phyloP scores from a whole-genome alignment of 2,797 vertebrate genomes.

The Sebastes vulpes region DNA sequence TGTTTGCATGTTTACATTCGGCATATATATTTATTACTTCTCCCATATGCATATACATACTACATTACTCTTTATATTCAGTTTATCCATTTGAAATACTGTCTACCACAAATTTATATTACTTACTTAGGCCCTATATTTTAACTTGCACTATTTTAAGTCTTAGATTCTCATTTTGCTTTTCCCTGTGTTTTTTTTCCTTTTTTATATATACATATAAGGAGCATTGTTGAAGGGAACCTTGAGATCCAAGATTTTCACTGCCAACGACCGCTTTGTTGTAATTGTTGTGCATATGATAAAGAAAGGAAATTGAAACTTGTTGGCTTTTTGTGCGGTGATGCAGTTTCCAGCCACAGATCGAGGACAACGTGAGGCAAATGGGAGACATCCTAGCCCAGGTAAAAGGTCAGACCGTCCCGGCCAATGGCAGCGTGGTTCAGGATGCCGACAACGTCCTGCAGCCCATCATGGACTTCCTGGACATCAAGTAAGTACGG shows the following conservation, averaged over 20 bases:
- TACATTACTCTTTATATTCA: background rate
- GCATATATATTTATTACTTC: too few relatives aligned
- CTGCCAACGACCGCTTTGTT: too few relatives aligned
- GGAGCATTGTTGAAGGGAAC: background rate
- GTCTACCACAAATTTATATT: background rate
- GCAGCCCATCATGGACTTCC: constrained; percentile 98
- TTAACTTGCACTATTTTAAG: background rate
- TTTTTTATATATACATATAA: background rate
- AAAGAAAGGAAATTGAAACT: background rate
- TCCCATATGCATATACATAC: background rate
- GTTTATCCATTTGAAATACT: background rate
- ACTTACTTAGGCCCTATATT: background rate
- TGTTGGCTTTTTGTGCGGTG: background rate
- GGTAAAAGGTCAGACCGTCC: constrained; percentile 96
- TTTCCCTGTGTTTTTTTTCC: background rate
- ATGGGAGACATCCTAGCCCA: constrained; percentile 98
- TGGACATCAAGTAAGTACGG: constrained; percentile 95
- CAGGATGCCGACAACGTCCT: constrained; percentile 97
- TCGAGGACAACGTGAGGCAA: constrained; percentile 95
- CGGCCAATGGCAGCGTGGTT: constrained; percentile 93
- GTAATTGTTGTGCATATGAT: background rate
- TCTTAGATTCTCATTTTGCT: background rate
- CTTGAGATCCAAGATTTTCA: background rate
- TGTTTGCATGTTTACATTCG: background rate
- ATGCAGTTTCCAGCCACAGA: constrained; percentile 95